Evolutionary conservation across 64 coral and sea anemone species (phyloP), one percentile per base, ranked within the genome.

Genomic region (Actinia equina): DNA sequence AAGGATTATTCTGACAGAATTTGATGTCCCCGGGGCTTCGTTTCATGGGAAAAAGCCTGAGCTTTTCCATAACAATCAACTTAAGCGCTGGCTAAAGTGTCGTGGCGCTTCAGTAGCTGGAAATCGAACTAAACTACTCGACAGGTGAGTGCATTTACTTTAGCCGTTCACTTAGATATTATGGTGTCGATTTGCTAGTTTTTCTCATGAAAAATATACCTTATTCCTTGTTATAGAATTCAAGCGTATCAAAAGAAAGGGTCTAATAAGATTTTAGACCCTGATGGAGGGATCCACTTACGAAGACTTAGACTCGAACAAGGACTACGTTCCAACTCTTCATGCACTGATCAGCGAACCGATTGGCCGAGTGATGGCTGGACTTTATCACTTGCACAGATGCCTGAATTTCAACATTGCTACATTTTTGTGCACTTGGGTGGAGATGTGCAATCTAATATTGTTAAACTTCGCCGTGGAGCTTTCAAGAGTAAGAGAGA

Each of bases 341-440:
- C 54, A 44, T 3, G 65, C 13, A 78, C 5, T 18, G 8, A 71
- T 52, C 12, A 30, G 20, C 45, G 49, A 57, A 51, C 55, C 16
- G 44, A 87, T 14, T 87, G 67, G 70, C 84, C 86, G 52, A 78
- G 5, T 51, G 71, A 87, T 87, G 86, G 86, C 43, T 87, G 85
- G 85, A 87, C 85, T 43, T 87, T 26, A 71, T 87, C 30, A 37
- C 30, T 37, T 37, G 30, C 85, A 7, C 64, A 87, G 13, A 87
- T 87, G 86, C 86, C 86, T 37, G 52, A 74, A 22, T 87, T 87
- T 25, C 43, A 87, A 17, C 43, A 87, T 27, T 87, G 86, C 43
- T 87, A 77, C 17, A 77, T 87, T 22, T 87, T 87, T 87, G 64
- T 43, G n/a, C 86, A 87, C 77, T 54, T 77, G 23, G 86, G 23